phyloP scores from a whole-genome alignment of 2,888 invertebrate genomes.

The Luffia ferchaultella region DNA sequence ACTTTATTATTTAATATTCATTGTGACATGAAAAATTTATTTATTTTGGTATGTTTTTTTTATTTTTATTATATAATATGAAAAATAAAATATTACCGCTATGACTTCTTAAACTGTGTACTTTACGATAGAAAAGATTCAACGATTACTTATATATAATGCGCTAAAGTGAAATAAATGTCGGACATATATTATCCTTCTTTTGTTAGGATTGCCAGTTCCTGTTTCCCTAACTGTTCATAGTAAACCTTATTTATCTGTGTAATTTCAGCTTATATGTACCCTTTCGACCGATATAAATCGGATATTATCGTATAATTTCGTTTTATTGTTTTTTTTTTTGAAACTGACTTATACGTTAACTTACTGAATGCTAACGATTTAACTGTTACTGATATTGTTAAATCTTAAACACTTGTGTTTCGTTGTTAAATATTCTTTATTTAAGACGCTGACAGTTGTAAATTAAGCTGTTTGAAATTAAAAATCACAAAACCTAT shows the following conservation, averaged over 20 bases:
- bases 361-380: not conserved
- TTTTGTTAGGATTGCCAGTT: not conserved
- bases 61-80: too few species aligned
- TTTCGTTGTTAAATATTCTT: too few species aligned
- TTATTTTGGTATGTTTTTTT: too few species aligned
- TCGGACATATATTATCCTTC: not conserved
- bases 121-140: not conserved
- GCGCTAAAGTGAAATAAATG: not conserved
- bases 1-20: too few species aligned
- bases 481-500: too few species aligned
- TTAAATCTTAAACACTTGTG: too few species aligned
- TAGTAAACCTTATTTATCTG: not conserved
- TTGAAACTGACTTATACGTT: not conserved
- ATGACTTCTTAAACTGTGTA: too few species aligned
- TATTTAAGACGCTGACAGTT: too few species aligned
- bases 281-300: not conserved
- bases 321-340: not conserved
- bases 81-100: too few species aligned
- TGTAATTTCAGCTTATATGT: not conserved
- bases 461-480: too few species aligned
- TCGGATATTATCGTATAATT: not conserved
- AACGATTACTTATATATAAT: not conserved
- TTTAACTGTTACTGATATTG: too few species aligned
- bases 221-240: not conserved
- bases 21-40: too few species aligned